These are phyloP conservation scores for Drosophila repletoides DNA, from an alignment of 1,140 invertebrate species.

Conservation along the genomic window DNA sequence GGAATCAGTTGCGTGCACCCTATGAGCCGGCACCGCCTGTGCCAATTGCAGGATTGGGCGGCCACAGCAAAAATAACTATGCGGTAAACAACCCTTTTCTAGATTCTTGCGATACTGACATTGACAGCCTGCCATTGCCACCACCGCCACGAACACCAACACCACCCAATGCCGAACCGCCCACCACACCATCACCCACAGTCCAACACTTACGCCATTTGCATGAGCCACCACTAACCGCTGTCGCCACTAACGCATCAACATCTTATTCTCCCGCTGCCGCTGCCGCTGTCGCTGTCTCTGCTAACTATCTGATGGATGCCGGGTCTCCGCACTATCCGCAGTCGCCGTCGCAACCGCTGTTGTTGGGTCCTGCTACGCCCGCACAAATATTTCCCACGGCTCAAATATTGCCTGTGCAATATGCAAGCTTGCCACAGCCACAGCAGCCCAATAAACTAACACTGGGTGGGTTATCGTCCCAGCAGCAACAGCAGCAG, in stretches of 20 bases:
- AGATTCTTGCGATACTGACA: constrained; percentile 74
- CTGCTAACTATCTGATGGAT: constrained; percentile 67
- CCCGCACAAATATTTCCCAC: constrained; percentile 79
- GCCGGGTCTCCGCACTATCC: constrained; percentile 4
- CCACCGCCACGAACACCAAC: constrained; percentile 53
- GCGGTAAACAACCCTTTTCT: constrained; percentile 81
- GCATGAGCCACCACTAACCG: constrained; percentile 73
- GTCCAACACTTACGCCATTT: constrained; percentile 52
- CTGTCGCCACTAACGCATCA: constrained; percentile 70
- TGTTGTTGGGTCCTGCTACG: constrained; percentile 59
- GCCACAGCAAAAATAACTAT: constrained; percentile 33
- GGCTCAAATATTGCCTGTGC: constrained; percentile 81
- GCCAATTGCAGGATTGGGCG: constrained; percentile 50
- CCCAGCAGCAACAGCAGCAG: constrained; percentile 3
- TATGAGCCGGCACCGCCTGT: constrained; percentile 72
- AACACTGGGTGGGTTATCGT: constrained; percentile 31
- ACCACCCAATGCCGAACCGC: constrained; percentile 11
- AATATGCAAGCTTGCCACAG: constrained; percentile 77
- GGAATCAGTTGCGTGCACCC: constrained; percentile 70
- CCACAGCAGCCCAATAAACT: constrained; percentile 80
- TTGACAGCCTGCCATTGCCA: constrained; percentile 75
- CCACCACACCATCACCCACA: constrained; percentile 10
- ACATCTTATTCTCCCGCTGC: constrained; percentile 62
- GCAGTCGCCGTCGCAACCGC: constrained; percentile 44
- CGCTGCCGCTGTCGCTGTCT: constrained; percentile 39